These are phyloP conservation scores for Zosterops lateralis DNA, from an alignment of 2,113 vertebrate genomes.

Conservation along the genomic window DNA sequence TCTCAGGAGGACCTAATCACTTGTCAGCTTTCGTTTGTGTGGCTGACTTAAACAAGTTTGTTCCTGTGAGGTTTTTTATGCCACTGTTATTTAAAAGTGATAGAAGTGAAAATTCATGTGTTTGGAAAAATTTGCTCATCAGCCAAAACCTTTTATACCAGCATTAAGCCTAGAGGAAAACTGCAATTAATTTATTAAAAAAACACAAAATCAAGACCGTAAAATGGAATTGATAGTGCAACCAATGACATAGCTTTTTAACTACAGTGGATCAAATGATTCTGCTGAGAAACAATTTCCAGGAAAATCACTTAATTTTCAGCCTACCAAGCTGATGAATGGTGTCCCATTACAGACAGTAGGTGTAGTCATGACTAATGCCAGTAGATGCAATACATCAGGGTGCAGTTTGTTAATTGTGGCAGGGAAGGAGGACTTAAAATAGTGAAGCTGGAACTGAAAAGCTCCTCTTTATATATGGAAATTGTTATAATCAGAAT, in stretches of 20 bases:
- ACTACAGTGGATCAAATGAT: neutral
- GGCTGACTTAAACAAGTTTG: constrained; percentile 42
- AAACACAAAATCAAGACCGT: neutral
- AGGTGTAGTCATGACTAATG: constrained; percentile 7
- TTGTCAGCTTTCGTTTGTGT: constrained; percentile 50
- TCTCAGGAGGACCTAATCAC: constrained; percentile 36
- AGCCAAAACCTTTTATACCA: constrained; percentile 31
- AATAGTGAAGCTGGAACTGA: neutral
- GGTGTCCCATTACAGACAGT: neutral
- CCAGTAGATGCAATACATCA: neutral
- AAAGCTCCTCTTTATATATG: neutral
- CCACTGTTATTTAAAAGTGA: constrained; percentile 21
- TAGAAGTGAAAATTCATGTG: constrained; percentile 23
- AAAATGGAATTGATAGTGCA: constrained; percentile 39
- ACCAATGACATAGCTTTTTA: constrained; percentile 6
- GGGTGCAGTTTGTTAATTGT: neutral
- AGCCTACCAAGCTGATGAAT: constrained; percentile 13
- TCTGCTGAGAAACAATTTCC: constrained; percentile 30
- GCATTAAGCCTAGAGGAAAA: constrained; percentile 37
- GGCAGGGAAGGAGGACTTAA: neutral
- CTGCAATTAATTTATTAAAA: constrained; percentile 14
- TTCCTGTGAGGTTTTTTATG: constrained; percentile 24
- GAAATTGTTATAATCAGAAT: neutral
- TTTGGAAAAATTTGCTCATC: constrained; percentile 20
- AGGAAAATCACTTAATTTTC: constrained; percentile 37